Evolutionary conservation across 2,797 vertebrate genomes (phyloP).

Genomic region (Scomberomorus guttatus): DNA sequence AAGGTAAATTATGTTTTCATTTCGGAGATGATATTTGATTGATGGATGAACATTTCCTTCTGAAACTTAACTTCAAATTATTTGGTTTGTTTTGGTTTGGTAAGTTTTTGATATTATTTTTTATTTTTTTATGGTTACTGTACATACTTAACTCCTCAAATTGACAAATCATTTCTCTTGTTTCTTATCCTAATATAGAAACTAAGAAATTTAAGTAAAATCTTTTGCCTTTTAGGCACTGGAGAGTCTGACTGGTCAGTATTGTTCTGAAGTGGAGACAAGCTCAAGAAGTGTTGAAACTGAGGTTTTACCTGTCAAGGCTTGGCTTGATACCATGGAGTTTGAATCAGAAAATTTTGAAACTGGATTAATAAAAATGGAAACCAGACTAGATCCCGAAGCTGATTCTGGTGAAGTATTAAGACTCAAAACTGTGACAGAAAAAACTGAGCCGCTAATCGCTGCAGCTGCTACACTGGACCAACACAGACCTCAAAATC

Average conservation of each 20-base stretch:
- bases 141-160: background rate
- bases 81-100: background rate
- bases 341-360: constrained; percentile 15
- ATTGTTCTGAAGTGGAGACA: constrained; percentile 20
- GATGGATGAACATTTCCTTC: background rate
- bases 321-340: constrained; percentile 2
- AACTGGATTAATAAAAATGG: constrained; percentile 15
- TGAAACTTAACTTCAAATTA: background rate
- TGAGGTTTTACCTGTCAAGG: background rate
- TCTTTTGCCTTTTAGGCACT: constrained; percentile 32
- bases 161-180: background rate
- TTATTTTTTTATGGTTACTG: background rate
- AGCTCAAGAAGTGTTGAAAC: constrained; percentile 8
- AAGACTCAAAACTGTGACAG: background rate
- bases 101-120: background rate
- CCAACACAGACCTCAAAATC: background rate
- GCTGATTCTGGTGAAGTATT: background rate
- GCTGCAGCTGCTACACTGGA: background rate
- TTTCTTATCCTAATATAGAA: constrained; percentile 17
- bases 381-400: background rate
- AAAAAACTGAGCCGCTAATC: background rate
- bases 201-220: background rate
- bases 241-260: background rate
- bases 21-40: background rate
- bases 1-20: constrained; percentile 52